Conservation (phyloP, 1,140 invertebrate genomes). For the Mycetomoellerius zeteki region DNA sequence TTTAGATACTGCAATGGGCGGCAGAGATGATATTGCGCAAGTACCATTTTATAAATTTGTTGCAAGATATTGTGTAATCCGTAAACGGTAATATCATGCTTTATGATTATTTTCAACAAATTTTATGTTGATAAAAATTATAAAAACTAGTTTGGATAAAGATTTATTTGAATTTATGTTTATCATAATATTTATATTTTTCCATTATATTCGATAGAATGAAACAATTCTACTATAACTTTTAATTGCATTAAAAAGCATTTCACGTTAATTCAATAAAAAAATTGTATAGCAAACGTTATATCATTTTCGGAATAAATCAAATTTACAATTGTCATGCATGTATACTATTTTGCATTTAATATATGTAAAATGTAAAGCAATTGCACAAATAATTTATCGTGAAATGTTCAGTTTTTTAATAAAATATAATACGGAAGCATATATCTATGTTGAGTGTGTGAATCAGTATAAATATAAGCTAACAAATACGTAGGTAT, state of each 20-base stretch:
- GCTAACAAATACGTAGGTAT: neutral
- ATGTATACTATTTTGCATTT: neutral
- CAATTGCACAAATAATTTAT: neutral
- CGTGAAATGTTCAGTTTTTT: neutral
- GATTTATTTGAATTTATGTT: neutral
- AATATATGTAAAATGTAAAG: neutral
- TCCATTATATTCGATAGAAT: neutral
- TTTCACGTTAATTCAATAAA: neutral
- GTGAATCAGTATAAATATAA: neutral
- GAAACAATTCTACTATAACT: neutral
- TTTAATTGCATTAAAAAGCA: constrained; percentile 5
- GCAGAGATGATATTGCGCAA: constrained; percentile 1
- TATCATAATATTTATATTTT: neutral
- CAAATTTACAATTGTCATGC: neutral
- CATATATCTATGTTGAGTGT: neutral
- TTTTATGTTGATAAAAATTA: neutral
- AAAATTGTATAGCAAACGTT: neutral
- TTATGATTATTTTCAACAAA: neutral
- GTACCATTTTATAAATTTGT: neutral
- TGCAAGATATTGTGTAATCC: neutral
- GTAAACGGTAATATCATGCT: neutral
- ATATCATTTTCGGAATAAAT: neutral
- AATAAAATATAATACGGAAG: neutral
- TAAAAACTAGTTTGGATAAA: neutral
- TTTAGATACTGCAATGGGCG: neutral